Evolutionary conservation across 35 echinoderm and acorn worm genomes (phyloP).

Genomic region (Patiria miniata): DNA sequence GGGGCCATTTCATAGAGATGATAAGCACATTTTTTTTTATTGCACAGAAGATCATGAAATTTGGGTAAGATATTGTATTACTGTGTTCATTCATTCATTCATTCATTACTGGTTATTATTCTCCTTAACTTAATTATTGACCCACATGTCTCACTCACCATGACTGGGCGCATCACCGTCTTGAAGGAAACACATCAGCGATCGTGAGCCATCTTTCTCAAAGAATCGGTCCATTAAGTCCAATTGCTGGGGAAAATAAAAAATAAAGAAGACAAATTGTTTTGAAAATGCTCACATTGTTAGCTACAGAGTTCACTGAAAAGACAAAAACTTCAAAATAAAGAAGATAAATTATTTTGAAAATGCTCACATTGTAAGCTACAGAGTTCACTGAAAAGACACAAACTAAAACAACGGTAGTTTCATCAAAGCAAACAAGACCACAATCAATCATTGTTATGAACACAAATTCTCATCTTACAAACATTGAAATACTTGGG

Average conservation of each 20-base stretch:
- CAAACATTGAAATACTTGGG: too few species aligned
- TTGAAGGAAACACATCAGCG: conserved; percentile 93
- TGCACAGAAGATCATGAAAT: too few species aligned
- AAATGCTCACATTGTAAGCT: too few species aligned
- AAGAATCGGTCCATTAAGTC: conserved; percentile 79
- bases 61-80: too few species aligned
- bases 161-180: conserved; percentile 85
- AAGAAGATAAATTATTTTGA: not conserved
- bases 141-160: conserved; percentile 49
- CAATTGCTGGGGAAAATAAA: conserved; percentile 64
- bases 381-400: not conserved
- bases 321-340: not conserved
- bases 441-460: too few species aligned
- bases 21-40: too few species aligned
- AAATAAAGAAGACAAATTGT: not conserved
- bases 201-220: conserved; percentile 80
- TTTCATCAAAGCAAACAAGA: not conserved
- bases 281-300: too few species aligned
- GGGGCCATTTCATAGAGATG: too few species aligned
- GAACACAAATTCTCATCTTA: too few species aligned
- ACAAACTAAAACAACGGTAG: not conserved
- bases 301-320: not conserved
- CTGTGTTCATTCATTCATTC: too few species aligned
- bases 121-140: too few species aligned
- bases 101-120: too few species aligned